These are phyloP conservation scores for Atrina japonica DNA, from an alignment of 2,888 invertebrate genomes.

Conservation along the genomic window DNA sequence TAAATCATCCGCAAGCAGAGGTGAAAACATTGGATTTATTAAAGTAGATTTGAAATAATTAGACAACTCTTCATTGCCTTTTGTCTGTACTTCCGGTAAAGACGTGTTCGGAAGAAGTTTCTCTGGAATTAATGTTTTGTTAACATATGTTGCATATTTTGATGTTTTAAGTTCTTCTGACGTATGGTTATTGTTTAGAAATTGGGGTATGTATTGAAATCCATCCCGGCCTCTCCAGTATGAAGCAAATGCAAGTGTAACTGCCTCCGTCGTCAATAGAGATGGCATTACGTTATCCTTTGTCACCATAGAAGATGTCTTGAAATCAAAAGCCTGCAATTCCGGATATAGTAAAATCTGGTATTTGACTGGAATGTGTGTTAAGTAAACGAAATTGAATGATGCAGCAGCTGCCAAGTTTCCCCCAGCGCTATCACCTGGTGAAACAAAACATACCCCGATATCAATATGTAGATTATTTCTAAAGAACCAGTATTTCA, in stretches of 20 bases:
- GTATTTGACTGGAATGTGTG: slow-evolving; percentile 37
- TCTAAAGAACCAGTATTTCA: too few relatives aligned
- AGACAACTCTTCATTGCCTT: slow-evolving; percentile 9
- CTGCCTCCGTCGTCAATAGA: background rate
- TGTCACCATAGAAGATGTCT: slow-evolving; percentile 59
- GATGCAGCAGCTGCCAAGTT: slow-evolving; percentile 12
- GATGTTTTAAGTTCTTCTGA: background rate
- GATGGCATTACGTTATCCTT: background rate
- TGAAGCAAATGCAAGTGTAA: background rate
- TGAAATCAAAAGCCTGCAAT: slow-evolving; percentile 72
- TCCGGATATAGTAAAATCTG: slow-evolving; percentile 55
- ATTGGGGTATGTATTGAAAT: background rate
- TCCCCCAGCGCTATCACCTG: slow-evolving; percentile 17
- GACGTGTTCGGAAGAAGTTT: too few relatives aligned
- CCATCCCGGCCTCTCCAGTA: slow-evolving; percentile 8
- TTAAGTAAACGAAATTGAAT: background rate
- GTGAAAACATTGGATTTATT: slow-evolving; percentile 24
- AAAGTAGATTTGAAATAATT: background rate
- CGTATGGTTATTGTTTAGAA: slow-evolving; percentile 6
- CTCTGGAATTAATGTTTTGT: background rate
- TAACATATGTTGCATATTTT: slow-evolving; percentile 13
- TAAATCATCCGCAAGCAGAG: slow-evolving; percentile 27
- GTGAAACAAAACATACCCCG: too few relatives aligned
- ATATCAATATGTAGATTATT: too few relatives aligned
- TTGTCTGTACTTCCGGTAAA: too few relatives aligned